Evolutionary conservation across 1,140 invertebrate genomes (phyloP).

Genomic region (Procambarus clarkii): DNA sequence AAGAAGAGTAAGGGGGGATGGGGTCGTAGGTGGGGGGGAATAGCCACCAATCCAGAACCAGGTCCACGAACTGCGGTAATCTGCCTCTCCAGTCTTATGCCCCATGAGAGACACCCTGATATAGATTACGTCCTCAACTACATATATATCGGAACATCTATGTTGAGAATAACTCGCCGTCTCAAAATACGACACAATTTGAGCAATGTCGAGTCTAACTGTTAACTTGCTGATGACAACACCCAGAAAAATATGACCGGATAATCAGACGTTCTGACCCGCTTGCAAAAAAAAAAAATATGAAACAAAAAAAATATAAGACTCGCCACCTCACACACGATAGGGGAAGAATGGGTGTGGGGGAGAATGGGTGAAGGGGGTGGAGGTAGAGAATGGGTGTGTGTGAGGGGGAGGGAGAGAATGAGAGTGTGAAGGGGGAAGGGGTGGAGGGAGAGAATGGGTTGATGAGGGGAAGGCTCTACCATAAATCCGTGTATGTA

Average conservation of each 20-base stretch:
- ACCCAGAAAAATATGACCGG: conserved; percentile 14
- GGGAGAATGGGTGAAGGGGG: neutral
- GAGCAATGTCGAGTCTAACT: conserved; percentile 4
- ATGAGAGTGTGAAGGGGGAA: neutral
- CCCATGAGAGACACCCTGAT: neutral
- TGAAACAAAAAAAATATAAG: no score
- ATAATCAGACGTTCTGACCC: conserved; percentile 21
- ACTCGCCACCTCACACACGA: neutral
- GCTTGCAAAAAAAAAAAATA: neutral
- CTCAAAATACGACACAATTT: conserved; percentile 5
- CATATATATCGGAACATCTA: conserved; percentile 15
- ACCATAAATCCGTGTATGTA: conserved; percentile 17
- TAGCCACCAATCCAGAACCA: no score
- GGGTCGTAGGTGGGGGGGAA: no score
- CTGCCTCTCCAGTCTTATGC: no score
- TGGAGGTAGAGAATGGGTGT: neutral
- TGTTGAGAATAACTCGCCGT: neutral
- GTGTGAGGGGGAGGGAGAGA: no score
- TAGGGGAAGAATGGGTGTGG: neutral
- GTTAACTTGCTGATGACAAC: conserved; percentile 15
- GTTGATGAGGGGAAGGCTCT: neutral
- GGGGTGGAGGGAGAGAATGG: neutral
- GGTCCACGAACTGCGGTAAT: no score
- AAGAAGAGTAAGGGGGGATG: no score
- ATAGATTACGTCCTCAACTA: neutral